Base-by-base conservation (phyloP, 2,797 vertebrate species). In the Pseudomugil tenellus region DNA sequence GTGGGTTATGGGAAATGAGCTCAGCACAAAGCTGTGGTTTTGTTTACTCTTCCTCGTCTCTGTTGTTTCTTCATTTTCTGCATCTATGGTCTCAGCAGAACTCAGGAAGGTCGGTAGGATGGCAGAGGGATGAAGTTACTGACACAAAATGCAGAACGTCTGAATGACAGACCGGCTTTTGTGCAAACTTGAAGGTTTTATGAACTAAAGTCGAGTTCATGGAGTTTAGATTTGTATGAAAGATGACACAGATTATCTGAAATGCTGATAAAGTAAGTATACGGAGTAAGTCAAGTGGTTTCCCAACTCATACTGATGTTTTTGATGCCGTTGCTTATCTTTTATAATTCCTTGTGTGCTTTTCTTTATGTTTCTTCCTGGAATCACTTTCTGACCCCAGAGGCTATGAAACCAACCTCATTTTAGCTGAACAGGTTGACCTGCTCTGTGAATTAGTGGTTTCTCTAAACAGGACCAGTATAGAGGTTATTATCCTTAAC, bases 1-100 rank as follows among this genome's bases (percentile, higher is more conserved):
- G 12, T 35, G 81, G 79, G 87, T 88, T 87, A 55, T 90, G 87
- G 91, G 91, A 93, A 93, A 90, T 87, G 28, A 90, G 69, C 74
- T 86, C 81, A 76, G 77, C 76, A 54, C 55, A 72, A 74, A 52
- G 41, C 57, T 49, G 69, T 4, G 4, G 31, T 64, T 74, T 65
- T 70, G 48, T 60, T 75, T 61, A 63, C 46, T 48, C 43, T 70
- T 23, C 52, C 17, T 31, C 8, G 31, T 55, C 58, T 53, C 48
- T 58, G 56, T 64, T 68, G 17, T 23, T 67, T 77, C 58, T 54
- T 69, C 59, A 63, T 76, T 64, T 70, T 74, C 60, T 21, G 60
- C 77, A 67, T 85, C 39, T 31, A 29, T 13, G 23, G 26, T 21
- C 68, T 86, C 76, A 84, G 83, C 77, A 77, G 65, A 84, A 71